Percentiles rank a stretch among this genome's conserved stretches.
Conservation (phyloP, 2,888 invertebrate genomes). For the Dryadula phaetusa region DNA sequence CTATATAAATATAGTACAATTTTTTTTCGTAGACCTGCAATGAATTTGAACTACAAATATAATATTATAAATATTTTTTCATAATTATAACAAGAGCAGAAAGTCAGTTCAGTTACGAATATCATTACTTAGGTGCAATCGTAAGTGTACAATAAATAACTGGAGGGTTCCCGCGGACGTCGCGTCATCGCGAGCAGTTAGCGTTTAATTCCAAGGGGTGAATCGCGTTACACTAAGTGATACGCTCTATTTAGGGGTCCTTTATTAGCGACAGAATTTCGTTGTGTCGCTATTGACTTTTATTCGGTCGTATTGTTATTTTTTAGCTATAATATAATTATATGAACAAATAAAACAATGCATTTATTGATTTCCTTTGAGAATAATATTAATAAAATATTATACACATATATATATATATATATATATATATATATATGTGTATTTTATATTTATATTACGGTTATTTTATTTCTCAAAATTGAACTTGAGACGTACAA, state of each 20-base stretch:
- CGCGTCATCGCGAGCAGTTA: slow-evolving; percentile 53
- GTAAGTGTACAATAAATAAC: slow-evolving; percentile 34
- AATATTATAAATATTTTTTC: not conserved
- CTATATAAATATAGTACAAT: too few relatives aligned
- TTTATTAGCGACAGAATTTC: slow-evolving; percentile 27
- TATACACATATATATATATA: too few relatives aligned
- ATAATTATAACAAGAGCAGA: not conserved
- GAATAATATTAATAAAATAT: too few relatives aligned
- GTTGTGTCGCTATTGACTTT: slow-evolving; percentile 1
- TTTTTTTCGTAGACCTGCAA: too few relatives aligned
- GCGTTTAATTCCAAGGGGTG: slow-evolving; percentile 62
- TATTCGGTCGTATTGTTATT: slow-evolving; percentile 8
- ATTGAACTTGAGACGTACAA: not conserved
- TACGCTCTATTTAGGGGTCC: slow-evolving; percentile 66
- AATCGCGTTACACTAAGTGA: slow-evolving; percentile 79
- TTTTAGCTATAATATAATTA: not conserved
- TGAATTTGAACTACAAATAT: not conserved
- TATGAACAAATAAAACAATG: not conserved
- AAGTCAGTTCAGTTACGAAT: slow-evolving; percentile 2
- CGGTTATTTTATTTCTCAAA: not conserved
- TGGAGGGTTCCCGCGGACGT: slow-evolving; percentile 24
- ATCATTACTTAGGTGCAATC: slow-evolving; percentile 17
- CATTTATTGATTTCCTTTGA: not conserved
- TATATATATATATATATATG: too few relatives aligned
- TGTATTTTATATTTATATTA: too few relatives aligned